Conservation (phyloP, 2,888 invertebrate genomes). For the Metallyticus violacea region DNA sequence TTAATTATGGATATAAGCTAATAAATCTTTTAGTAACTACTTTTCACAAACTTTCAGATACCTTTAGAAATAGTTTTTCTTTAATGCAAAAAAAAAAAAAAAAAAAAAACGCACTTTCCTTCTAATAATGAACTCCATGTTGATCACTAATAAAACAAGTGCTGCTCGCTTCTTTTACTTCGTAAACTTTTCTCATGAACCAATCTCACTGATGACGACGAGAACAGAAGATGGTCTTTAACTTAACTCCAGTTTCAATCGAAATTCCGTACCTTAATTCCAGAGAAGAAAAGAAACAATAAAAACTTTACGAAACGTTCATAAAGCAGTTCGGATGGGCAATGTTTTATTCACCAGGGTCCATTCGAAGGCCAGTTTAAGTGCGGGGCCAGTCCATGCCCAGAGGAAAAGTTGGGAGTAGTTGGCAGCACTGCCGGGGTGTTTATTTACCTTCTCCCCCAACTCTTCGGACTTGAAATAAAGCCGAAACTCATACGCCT, state of each 20-base stretch:
- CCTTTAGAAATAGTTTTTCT: too few relatives aligned
- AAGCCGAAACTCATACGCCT: not conserved
- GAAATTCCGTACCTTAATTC: not conserved
- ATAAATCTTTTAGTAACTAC: too few relatives aligned
- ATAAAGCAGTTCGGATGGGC: not conserved
- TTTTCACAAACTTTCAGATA: too few relatives aligned
- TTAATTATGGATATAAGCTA: too few relatives aligned
- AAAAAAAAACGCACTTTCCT: too few relatives aligned
- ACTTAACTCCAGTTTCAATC: not conserved
- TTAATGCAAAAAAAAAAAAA: too few relatives aligned
- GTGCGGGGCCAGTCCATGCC: not conserved
- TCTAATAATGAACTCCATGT: too few relatives aligned
- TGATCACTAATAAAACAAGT: too few relatives aligned
- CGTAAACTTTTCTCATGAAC: too few relatives aligned
- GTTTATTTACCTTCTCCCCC: not conserved
- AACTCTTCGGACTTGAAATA: not conserved
- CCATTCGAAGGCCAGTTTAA: not conserved
- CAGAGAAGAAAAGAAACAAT: not conserved
- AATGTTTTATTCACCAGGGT: not conserved
- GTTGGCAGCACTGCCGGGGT: not conserved
- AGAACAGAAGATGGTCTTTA: not conserved
- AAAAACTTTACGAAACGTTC: not conserved
- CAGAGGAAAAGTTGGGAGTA: not conserved
- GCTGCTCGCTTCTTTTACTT: too few relatives aligned
- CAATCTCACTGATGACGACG: not conserved